phyloP scores from a whole-genome alignment of 1,140 invertebrate species.

The Lepidurus packardi region DNA sequence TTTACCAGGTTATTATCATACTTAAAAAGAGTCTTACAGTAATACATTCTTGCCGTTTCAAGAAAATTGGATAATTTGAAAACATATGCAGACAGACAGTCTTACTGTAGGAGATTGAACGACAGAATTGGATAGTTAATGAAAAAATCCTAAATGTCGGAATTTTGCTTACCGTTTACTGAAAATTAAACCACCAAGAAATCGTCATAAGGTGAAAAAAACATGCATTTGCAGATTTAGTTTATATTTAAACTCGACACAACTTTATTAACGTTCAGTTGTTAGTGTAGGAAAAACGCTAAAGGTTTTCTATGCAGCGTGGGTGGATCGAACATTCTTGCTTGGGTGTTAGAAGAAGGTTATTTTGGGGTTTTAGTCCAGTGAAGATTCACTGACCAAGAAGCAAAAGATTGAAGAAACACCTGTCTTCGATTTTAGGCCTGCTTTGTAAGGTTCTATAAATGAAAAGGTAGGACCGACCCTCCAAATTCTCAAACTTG shows the following conservation, averaged over 20 bases:
- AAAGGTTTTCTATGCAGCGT: neutral
- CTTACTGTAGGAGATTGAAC: too few species aligned
- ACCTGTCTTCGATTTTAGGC: slow-evolving; percentile 5
- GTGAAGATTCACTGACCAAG: neutral
- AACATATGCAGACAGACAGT: too few species aligned
- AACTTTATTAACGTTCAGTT: too few species aligned
- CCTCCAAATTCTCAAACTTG: neutral
- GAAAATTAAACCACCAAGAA: too few species aligned
- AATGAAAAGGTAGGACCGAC: neutral
- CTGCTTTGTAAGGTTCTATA: neutral
- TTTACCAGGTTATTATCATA: neutral
- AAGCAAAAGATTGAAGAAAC: neutral
- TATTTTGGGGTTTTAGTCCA: neutral
- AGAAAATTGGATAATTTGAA: neutral
- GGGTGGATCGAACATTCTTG: neutral
- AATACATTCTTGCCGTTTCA: neutral
- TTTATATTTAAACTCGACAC: too few species aligned
- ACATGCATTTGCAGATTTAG: too few species aligned
- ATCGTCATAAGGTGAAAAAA: too few species aligned
- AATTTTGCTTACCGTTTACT: too few species aligned
- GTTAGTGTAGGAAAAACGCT: neutral
- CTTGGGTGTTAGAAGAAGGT: neutral
- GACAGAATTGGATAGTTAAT: too few species aligned
- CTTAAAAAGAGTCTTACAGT: neutral
- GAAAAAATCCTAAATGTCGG: too few species aligned